These are phyloP conservation scores for Calidris pugnax DNA, from an alignment of 2,113 vertebrate species.

Conservation along the genomic window DNA sequence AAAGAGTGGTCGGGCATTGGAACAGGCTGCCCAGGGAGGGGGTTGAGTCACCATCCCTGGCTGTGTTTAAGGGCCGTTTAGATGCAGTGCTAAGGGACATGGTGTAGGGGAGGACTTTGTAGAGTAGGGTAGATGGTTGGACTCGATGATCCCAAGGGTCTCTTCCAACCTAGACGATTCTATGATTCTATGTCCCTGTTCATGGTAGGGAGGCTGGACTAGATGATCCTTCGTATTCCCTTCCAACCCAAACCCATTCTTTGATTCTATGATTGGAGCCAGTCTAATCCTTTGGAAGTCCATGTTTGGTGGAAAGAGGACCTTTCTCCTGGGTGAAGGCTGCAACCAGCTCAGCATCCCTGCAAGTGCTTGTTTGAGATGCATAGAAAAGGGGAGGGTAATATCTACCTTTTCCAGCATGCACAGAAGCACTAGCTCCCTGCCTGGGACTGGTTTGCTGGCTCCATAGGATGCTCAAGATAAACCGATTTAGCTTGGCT, in stretches of 20 bases:
- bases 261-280: background rate
- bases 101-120: too few species aligned
- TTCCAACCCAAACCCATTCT: background rate
- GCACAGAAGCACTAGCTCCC: background rate
- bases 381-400: background rate
- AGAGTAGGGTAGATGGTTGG: too few species aligned
- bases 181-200: background rate
- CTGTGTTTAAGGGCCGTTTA: too few species aligned
- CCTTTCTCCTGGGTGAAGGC: background rate
- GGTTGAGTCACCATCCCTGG: too few species aligned
- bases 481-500: background rate
- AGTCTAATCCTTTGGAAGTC: background rate
- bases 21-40: too few species aligned
- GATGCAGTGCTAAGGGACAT: too few species aligned
- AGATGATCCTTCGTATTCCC: background rate
- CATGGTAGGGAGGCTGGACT: background rate
- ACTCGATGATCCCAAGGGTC: too few species aligned
- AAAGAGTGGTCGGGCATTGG: too few species aligned
- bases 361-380: fast-evolving
- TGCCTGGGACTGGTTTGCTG: background rate
- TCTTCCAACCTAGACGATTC: too few species aligned
- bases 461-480: background rate
- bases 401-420: background rate
- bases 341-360: background rate
- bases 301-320: background rate